phyloP scores from a whole-genome alignment of 1,140 invertebrate species.

The Ips nitidus region DNA sequence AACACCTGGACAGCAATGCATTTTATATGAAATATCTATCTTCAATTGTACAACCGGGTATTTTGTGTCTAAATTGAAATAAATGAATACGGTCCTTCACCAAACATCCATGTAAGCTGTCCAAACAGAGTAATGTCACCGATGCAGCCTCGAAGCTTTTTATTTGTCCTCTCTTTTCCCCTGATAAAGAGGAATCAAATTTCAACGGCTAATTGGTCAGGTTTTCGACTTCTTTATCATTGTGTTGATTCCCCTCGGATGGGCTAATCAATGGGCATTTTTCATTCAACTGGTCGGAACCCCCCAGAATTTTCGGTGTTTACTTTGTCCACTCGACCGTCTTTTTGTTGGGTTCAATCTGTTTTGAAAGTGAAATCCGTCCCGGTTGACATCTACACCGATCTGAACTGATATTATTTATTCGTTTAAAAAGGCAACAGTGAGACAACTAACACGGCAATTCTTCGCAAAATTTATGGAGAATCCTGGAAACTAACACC shows the following conservation, averaged over 20 bases:
- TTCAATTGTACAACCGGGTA: not conserved
- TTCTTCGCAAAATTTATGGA: slow-evolving; percentile 18
- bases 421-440: too few species aligned
- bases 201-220: slow-evolving; percentile 24
- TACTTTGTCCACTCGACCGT: not conserved
- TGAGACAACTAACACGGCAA: not conserved
- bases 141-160: slow-evolving; percentile 16
- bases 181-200: slow-evolving; percentile 26
- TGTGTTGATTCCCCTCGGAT: slow-evolving; percentile 16
- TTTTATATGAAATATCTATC: too few species aligned
- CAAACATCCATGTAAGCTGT: slow-evolving; percentile 17
- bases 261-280: slow-evolving; percentile 21
- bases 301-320: slow-evolving; percentile 3
- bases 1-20: too few species aligned
- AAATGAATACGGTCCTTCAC: slow-evolving; percentile 5
- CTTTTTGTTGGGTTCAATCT: too few species aligned
- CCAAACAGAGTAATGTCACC: slow-evolving; percentile 27
- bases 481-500: slow-evolving; percentile 13
- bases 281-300: slow-evolving; percentile 10
- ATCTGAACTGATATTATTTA: too few species aligned
- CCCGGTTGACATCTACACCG: too few species aligned
- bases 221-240: slow-evolving; percentile 29
- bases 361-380: too few species aligned
- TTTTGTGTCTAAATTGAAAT: not conserved
- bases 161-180: slow-evolving; percentile 15